Evolutionary conservation across 2,888 invertebrate genomes (phyloP), one percentile per base, ranked within the genome.

Genomic region (Cylindroiulus punctatus): DNA sequence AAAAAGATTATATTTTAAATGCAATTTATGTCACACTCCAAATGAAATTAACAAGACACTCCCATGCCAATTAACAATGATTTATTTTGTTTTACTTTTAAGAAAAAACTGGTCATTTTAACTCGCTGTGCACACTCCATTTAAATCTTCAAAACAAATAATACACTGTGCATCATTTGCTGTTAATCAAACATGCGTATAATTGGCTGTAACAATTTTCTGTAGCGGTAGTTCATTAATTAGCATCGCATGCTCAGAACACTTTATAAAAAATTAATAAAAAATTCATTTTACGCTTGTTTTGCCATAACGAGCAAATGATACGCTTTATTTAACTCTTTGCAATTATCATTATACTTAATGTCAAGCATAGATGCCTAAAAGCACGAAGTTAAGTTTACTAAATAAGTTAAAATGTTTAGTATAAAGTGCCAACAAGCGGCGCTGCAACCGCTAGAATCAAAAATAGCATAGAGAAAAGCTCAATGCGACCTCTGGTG

Each of bases 41-140:
- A 5, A 65, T 65, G 26, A 26, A 65, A 22, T 65, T 65, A 65
- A 26, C 65, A 65, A n/a, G 65, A 65, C 65, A 65, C 65, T 65
- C 65, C 65, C 65, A 65, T 65, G 65, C 65, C 65, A 65, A 65
- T 65, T 65, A 65, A 65, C 26, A 26, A 65, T 65, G 65, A 26
- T 65, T 65, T 36, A 36, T 36, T 36, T 36, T 36, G 7, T 36
- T 65, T 22, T 65, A 26, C 26, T 65, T 65, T 26, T 26, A 26
- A 26, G 26, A 65, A 65, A 65, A 65, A 65, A 65, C 22, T 65
- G 65, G 65, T 65, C 65, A 65, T 22, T 65, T n/a, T 65, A 65
- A 65, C 65, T 22, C 10, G 65, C 26, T 65, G 22, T 65, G 65
- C 22, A 65, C 65, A 65, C 65, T 22, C 10, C 65, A 65, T 65